Base-by-base conservation (phyloP, 1,140 invertebrate species). In the Calosoma granatense region DNA sequence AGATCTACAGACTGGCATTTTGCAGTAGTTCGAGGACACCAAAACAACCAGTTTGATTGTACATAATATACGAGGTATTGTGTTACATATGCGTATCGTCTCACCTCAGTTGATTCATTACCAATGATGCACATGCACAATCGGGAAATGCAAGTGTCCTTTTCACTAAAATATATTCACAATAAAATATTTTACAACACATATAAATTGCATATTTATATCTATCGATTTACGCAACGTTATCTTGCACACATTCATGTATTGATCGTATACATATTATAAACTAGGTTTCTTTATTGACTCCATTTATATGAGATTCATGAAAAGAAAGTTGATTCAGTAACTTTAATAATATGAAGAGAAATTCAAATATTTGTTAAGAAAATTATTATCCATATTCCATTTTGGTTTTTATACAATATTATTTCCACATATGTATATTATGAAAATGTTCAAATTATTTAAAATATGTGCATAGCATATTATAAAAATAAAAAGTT, bases 21-120 rank as follows among this genome's bases (percentile, higher is more conserved):
- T 17, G 41, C 41, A 47, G 41, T 47, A 47, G 41, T 47, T 17
- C 41, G 41, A 47, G 41, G 41, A 47, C 41, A 47, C 41, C 41
- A 9, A n/a, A 47, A 17, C 41, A 47, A 47, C 41, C 41, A 9
- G 41, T 47, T 47, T 17, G 9, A 47, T 47, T 47, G 41, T 47
- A 47, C 17, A 47, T 47, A 47, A 47, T 47, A 47, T 47, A 47
- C 17, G 41, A 47, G 6, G 41, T 47, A 47, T 47, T 47, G 41
- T 47, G 41, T 47, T 47, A 47, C 41, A 17, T 36, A n/a, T 36
- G 26, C 26, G n/a, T n/a, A 36, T 9, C 26, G 26, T 47, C 41
- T 47, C 17, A 47, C 9, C 41, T 9, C 4, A n/a, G 9, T 47
- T 47, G 41, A 47, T 47, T 47, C 41, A 47, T 47, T 6, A 47